These are phyloP conservation scores for Beroe ovata DNA, from an alignment of 37 sponge, comb jelly and placozoan species.

Conservation along the genomic window DNA sequence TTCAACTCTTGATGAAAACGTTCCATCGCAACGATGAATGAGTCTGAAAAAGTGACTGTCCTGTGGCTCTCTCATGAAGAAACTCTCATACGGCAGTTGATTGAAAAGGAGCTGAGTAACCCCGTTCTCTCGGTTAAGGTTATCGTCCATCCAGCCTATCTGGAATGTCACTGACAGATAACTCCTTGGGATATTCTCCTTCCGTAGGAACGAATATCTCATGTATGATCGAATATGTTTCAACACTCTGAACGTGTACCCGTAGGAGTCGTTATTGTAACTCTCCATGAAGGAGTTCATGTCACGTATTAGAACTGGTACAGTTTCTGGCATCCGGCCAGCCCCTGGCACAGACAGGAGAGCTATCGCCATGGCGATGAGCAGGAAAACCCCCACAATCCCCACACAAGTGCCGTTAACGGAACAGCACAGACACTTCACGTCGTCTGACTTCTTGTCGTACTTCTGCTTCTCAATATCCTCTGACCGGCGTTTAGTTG, in stretches of 20 bases:
- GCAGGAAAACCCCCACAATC: constrained; percentile 23
- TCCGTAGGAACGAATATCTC: constrained; percentile 27
- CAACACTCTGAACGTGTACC: constrained; percentile 18
- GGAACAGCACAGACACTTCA: constrained; percentile 54
- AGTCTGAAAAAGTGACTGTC: background rate
- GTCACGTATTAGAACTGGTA: constrained; percentile 25
- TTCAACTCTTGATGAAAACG: constrained; percentile 1
- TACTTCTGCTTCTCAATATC: constrained; percentile 18
- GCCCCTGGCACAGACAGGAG: constrained; percentile 53
- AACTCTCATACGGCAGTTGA: constrained; percentile 32
- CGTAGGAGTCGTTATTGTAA: constrained; percentile 12
- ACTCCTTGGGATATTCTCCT: background rate
- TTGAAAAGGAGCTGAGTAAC: background rate
- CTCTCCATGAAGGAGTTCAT: background rate
- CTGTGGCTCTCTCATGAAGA: constrained; percentile 1
- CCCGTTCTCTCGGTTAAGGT: background rate
- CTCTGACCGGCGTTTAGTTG: background rate
- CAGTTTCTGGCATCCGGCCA: constrained; percentile 66
- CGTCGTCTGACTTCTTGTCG: background rate
- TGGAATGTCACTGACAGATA: constrained; percentile 23
- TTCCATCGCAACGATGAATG: background rate
- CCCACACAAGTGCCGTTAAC: constrained; percentile 48
- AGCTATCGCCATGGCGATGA: constrained; percentile 4
- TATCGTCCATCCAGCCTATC: constrained; percentile 24
- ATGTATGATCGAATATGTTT: constrained; percentile 57